A percentile compares a stretch with the other conserved stretches of the same genome.
Evolutionary conservation across 2,113 vertebrate species (phyloP).

Genomic region (Nesogale talazaci): DNA sequence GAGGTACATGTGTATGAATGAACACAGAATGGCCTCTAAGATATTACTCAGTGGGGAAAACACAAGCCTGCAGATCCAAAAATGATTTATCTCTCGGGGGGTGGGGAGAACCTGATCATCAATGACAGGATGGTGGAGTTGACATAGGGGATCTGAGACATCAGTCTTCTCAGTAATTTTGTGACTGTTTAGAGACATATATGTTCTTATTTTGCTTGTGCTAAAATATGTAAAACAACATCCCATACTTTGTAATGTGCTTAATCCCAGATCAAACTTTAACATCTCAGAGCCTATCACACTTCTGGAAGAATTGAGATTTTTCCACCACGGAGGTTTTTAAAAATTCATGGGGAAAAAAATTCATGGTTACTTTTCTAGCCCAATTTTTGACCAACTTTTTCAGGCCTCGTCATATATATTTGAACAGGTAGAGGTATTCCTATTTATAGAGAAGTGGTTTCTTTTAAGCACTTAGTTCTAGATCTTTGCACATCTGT

Average conservation of each 20-base stretch:
- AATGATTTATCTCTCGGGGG: neutral
- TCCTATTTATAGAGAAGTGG: neutral
- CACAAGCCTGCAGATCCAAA: neutral
- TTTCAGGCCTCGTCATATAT: neutral
- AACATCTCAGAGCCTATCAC: neutral
- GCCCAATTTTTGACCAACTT: no score
- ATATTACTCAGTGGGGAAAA: neutral
- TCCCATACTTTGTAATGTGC: neutral
- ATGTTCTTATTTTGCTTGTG: neutral
- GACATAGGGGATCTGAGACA: neutral
- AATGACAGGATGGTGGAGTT: neutral
- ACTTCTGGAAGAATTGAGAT: neutral
- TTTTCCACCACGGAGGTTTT: no score
- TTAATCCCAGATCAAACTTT: neutral
- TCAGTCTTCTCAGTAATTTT: neutral
- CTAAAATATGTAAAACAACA: slow-evolving; percentile 5
- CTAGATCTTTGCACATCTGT: slow-evolving; percentile 8
- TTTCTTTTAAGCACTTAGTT: neutral
- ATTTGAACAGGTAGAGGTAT: neutral
- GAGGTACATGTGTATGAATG: neutral
- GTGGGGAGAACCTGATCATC: neutral
- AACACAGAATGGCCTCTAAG: slow-evolving; percentile 1
- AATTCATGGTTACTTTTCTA: no score
- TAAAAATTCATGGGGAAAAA: no score
- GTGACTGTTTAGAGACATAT: neutral